Evolutionary conservation across 2,888 invertebrate species (phyloP).

Genomic region (Drosophila neonasuta): DNA sequence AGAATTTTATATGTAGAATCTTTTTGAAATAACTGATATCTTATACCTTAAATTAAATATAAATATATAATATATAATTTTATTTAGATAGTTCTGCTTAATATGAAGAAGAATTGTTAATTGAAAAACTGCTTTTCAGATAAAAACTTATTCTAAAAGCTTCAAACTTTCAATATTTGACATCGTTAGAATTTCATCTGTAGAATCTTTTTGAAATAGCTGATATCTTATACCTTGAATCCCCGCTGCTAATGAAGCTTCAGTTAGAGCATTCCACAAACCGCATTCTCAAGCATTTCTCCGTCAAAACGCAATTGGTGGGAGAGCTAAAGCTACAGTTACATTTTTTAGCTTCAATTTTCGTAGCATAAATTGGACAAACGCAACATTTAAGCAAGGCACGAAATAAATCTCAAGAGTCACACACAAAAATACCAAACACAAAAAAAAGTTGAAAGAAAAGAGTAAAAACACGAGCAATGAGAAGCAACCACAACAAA

Average conservation of each 20-base stretch:
- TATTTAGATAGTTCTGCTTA: too few species aligned
- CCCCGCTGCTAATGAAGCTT: background rate
- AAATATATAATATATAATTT: too few species aligned
- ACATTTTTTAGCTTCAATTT: constrained; percentile 26
- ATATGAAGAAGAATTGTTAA: too few species aligned
- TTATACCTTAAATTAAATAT: too few species aligned
- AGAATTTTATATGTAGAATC: too few species aligned
- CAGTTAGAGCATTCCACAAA: constrained; percentile 32
- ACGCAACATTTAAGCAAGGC: constrained; percentile 52
- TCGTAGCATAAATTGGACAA: constrained; percentile 46
- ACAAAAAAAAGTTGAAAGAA: constrained; percentile 4
- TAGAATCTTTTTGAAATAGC: too few species aligned
- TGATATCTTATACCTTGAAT: too few species aligned
- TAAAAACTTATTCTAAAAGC: too few species aligned
- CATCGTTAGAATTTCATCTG: too few species aligned
- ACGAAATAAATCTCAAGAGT: constrained; percentile 64
- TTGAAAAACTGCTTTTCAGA: too few species aligned
- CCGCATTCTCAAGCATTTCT: constrained; percentile 10
- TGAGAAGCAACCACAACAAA: constrained; percentile 33
- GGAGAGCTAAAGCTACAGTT: constrained; percentile 13
- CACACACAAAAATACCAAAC: constrained; percentile 19
- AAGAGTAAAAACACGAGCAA: constrained; percentile 19
- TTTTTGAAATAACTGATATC: too few species aligned
- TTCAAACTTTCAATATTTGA: too few species aligned
- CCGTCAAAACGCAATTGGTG: constrained; percentile 20